Evolutionary conservation across 2,888 invertebrate species (phyloP).

Genomic region (Zaprionus lineosus): DNA sequence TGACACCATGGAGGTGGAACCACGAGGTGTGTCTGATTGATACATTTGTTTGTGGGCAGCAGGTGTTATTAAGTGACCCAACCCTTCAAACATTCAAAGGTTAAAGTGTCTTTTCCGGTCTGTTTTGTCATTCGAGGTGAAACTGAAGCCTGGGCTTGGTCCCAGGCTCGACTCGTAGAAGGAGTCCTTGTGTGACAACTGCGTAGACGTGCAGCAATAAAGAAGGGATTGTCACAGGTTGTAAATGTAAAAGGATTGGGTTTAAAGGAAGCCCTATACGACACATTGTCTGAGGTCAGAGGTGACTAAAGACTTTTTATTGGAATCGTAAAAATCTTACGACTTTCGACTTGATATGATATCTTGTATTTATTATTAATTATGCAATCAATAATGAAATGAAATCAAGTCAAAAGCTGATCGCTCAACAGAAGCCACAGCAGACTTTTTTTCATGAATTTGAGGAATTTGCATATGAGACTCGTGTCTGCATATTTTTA

Average conservation of each 20-base stretch:
- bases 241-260: conserved; percentile 6
- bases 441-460: conserved; percentile 10
- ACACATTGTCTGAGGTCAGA: conserved; percentile 32
- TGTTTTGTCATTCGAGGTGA: conserved; percentile 33
- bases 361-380: too few species aligned
- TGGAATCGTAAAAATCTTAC: neutral
- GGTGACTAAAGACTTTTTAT: too few species aligned
- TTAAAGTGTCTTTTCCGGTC: conserved; percentile 64
- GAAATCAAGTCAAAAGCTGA: neutral
- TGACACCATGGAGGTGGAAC: conserved; percentile 34
- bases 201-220: conserved; percentile 25
- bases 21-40: conserved; percentile 10
- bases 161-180: conserved; percentile 11
- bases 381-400: conserved; percentile 1
- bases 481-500: neutral
- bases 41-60: conserved; percentile 7
- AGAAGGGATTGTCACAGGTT: conserved; percentile 30
- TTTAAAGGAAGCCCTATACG: neutral
- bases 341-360: neutral
- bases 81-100: conserved; percentile 52
- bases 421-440: conserved; percentile 3
- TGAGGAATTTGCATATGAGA: conserved; percentile 36
- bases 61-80: conserved; percentile 35
- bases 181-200: conserved; percentile 35
- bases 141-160: conserved; percentile 50